These are phyloP conservation scores for Phocides pigmalion DNA, from an alignment of 1,140 invertebrate genomes.

Conservation along the genomic window DNA sequence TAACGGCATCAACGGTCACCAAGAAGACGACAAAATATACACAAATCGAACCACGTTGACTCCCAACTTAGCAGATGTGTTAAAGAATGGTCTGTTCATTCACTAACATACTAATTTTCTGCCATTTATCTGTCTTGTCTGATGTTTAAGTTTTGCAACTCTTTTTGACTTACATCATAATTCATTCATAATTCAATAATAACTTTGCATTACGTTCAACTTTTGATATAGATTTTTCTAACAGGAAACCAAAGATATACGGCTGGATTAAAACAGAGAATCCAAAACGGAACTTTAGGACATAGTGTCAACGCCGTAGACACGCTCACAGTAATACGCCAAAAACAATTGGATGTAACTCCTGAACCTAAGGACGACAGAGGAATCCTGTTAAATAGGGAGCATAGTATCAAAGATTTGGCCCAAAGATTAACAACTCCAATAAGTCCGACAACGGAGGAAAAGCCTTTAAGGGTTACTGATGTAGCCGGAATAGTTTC, in stretches of 20 bases:
- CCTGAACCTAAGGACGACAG: conserved; percentile 85
- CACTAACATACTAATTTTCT: conserved; percentile 66
- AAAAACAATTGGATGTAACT: conserved; percentile 59
- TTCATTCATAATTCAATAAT: conserved; percentile 1
- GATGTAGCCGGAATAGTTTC: conserved; percentile 95
- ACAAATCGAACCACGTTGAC: conserved; percentile 46
- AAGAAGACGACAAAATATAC: conserved; percentile 55
- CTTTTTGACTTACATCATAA: conserved; percentile 22
- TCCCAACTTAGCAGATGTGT: conserved; percentile 56
- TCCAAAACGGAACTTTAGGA: conserved; percentile 82
- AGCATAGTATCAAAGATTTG: conserved; percentile 93
- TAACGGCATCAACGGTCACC: conserved; percentile 53
- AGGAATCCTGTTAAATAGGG: conserved; percentile 85
- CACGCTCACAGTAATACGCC: conserved; percentile 55
- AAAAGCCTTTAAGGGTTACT: conserved; percentile 86
- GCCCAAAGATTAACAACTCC: conserved; percentile 91
- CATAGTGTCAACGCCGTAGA: conserved; percentile 66
- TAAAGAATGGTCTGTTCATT: conserved; percentile 76
- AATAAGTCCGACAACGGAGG: conserved; percentile 78
- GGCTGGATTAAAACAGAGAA: conserved; percentile 84
- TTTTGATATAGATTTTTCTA: conserved; percentile 11
- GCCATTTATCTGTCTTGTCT: conserved; percentile 31
- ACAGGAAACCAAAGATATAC: conserved; percentile 83
- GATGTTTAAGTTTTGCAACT: conserved; percentile 34
- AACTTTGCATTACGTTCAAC: background rate